Evolutionary conservation across 2,797 vertebrate genomes (phyloP), one percentile per base, ranked within the genome.

Genomic region (Alosa sapidissima): DNA sequence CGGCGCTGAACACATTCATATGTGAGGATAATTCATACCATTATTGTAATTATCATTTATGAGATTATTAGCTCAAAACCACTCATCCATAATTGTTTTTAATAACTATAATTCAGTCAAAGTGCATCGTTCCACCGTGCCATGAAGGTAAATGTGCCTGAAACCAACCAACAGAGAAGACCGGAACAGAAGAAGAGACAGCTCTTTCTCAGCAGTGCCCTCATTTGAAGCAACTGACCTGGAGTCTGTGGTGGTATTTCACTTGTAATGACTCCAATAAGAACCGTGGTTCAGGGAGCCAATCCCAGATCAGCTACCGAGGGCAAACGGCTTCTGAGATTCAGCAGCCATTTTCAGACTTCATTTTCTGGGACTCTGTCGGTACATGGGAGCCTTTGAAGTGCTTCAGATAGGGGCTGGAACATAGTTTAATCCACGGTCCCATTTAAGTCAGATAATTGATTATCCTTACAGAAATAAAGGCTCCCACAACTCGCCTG

Each of bases 81-180:
- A 54, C 84, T 88, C 81, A 72, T 62, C 49, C 60, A 65, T 81
- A 49, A 85, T 89, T 33, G 82, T 62, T 82, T 21, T 41, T 88
- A 90, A 89, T 88, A 75, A 90, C 58, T 54, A 82, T 81, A 87
- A 89, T 85, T 91, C 81, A 60, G 83, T 45, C 82, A 82, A 78
- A 72, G 68, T 72, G 68, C 33, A 41, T 72, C 36, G 2, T 78
- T 78, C 19, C 16, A 47, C 41, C 36, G 41, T 72, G 13, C 36
- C 16, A 21, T 21, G 14, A 47, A 1, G 16, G 36, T 78, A 78
- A 78, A 47, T 19, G 72, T 16, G 7, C 72, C 72, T 47, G 36
- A 72, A 72, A 41, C 14, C 72, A 47, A 45, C 72, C 41, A 47
- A 47, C 6, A 78, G 36, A 78, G 5, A 41, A 0, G 11, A 16